Percentiles rank a stretch among this genome's conserved stretches.
phyloP scores from a whole-genome alignment of 1,140 invertebrate genomes.

The Drosophila mauritiana region DNA sequence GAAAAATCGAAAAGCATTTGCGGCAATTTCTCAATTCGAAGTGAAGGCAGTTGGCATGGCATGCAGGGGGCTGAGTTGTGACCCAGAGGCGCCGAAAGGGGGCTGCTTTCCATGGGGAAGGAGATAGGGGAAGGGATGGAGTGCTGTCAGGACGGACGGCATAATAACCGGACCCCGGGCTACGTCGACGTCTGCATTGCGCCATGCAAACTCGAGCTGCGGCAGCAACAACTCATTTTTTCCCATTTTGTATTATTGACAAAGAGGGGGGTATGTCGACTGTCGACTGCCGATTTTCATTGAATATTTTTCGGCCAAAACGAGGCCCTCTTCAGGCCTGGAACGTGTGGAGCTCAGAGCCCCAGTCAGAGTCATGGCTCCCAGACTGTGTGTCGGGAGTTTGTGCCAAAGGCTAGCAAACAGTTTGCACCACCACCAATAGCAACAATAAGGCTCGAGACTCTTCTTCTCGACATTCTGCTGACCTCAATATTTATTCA shows the following conservation, averaged over 20 bases:
- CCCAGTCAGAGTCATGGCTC: conserved; percentile 8
- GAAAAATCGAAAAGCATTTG: conserved; percentile 81
- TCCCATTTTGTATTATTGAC: conserved; percentile 64
- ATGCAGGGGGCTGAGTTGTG: neutral
- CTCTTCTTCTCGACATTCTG: conserved; percentile 54
- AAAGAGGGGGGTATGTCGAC: conserved; percentile 52
- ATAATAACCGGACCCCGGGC: conserved; percentile 29
- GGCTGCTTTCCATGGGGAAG: neutral
- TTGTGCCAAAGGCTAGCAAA: conserved; percentile 74
- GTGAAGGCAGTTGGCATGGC: conserved; percentile 27
- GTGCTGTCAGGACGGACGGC: conserved; percentile 12
- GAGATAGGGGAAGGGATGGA: conserved; percentile 1
- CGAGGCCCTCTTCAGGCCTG: neutral
- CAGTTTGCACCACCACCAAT: conserved; percentile 66
- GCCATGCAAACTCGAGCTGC: conserved; percentile 36
- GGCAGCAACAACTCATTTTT: conserved; percentile 50
- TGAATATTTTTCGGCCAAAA: conserved; percentile 63
- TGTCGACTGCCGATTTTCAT: conserved; percentile 68
- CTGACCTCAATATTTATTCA: conserved; percentile 80
- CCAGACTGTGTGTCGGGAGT: conserved; percentile 65
- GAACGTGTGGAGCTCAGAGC: neutral
- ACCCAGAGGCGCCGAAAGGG: neutral
- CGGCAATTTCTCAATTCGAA: conserved; percentile 71
- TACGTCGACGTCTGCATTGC: conserved; percentile 49
- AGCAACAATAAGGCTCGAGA: conserved; percentile 26